phyloP scores from a whole-genome alignment of 2,113 vertebrate genomes.

The Nematolebias whitei region DNA sequence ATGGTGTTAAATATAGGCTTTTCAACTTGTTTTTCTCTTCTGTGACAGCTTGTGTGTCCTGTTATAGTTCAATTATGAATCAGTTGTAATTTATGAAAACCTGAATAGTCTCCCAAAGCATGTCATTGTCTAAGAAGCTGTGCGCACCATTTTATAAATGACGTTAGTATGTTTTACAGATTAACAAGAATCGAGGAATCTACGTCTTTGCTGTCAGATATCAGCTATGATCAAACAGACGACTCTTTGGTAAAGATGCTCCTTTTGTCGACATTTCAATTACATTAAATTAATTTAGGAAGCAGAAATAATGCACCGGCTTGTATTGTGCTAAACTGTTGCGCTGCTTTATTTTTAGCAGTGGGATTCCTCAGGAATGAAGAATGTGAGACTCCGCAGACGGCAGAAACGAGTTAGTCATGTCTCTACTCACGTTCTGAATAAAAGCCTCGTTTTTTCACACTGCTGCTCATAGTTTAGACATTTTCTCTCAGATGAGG shows the following conservation, averaged over 20 bases:
- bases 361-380: slow-evolving; percentile 90
- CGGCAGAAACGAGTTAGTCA: slow-evolving; percentile 88
- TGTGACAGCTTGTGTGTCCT: neutral
- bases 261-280: neutral
- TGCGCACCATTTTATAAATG: neutral
- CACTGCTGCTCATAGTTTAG: neutral
- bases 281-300: neutral
- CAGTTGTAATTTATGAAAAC: neutral
- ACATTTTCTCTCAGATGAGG: neutral
- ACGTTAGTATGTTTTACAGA: slow-evolving; percentile 66
- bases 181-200: slow-evolving; percentile 93
- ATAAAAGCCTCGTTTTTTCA: neutral
- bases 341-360: slow-evolving; percentile 76
- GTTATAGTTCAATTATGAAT: neutral
- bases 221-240: slow-evolving; percentile 96
- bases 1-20: neutral
- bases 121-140: neutral
- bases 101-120: neutral
- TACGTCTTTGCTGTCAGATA: slow-evolving; percentile 92
- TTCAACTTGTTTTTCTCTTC: no score
- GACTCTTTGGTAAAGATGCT: slow-evolving; percentile 87
- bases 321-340: neutral
- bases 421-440: neutral
- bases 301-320: neutral
- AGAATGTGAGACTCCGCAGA: slow-evolving; percentile 86